Percentiles rank a stretch among this genome's conserved stretches.
These are phyloP conservation scores for Cheilosia grossa DNA, from an alignment of 2,888 invertebrate species.

Conservation along the genomic window DNA sequence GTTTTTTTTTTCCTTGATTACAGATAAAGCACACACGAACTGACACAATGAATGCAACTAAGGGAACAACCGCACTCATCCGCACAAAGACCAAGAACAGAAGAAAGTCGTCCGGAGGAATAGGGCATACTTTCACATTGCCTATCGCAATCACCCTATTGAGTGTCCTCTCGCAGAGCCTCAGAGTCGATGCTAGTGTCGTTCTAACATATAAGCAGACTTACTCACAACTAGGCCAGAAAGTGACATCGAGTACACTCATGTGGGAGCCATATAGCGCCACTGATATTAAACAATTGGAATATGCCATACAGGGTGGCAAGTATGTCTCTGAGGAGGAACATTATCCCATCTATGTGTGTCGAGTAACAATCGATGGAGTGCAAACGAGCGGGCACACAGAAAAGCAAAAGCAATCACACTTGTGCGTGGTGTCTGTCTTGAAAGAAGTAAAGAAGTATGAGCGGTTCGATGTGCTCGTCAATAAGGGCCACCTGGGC, in stretches of 20 bases:
- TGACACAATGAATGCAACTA: constrained; percentile 48
- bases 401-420: constrained; percentile 84
- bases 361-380: constrained; percentile 89
- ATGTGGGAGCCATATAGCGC: constrained; percentile 87
- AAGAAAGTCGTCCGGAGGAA: constrained; percentile 6
- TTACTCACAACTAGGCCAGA: constrained; percentile 85
- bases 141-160: constrained; percentile 41
- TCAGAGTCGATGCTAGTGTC: constrained; percentile 54
- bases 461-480: constrained; percentile 88
- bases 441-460: constrained; percentile 85
- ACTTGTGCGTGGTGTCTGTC: constrained; percentile 87
- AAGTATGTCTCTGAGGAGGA: constrained; percentile 81
- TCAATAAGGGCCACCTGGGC: constrained; percentile 91
- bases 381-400: constrained; percentile 88
- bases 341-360: constrained; percentile 87
- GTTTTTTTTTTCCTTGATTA: constrained; percentile 31
- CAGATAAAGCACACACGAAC: constrained; percentile 55
- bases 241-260: constrained; percentile 91
- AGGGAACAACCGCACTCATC: constrained; percentile 35
- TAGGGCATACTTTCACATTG: constrained; percentile 15
- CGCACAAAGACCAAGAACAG: constrained; percentile 23
- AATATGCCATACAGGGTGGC: constrained; percentile 88
- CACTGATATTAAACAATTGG: constrained; percentile 84
- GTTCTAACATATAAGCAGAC: constrained; percentile 81
- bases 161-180: constrained; percentile 27